phyloP scores from a whole-genome alignment of 1,140 invertebrate genomes.

The Apolygus lucorum region DNA sequence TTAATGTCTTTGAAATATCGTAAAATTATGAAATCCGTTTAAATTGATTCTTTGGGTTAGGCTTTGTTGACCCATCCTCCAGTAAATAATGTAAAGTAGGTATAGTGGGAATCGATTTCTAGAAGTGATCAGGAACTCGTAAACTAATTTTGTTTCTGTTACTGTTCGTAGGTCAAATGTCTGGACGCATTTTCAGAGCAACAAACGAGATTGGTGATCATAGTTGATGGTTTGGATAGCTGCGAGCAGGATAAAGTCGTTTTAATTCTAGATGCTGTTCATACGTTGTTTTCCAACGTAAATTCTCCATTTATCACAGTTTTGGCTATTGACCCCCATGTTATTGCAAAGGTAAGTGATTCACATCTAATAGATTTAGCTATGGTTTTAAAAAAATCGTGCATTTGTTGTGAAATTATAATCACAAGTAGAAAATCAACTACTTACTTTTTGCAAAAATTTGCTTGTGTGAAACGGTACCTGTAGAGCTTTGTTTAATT shows the following conservation, averaged over 20 bases:
- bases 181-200: slow-evolving; percentile 83
- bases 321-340: slow-evolving; percentile 91
- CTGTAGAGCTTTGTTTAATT: no score
- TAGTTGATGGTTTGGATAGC: slow-evolving; percentile 94
- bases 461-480: no score
- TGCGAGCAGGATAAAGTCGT: slow-evolving; percentile 96
- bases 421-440: no score
- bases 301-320: slow-evolving; percentile 88
- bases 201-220: slow-evolving; percentile 85
- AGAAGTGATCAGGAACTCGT: no score
- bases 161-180: slow-evolving; percentile 53
- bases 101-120: not conserved
- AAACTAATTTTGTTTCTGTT: slow-evolving; percentile 28
- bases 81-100: no score
- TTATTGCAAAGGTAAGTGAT: slow-evolving; percentile 75
- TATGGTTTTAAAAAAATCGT: no score
- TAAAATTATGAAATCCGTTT: no score
- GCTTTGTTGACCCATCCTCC: no score
- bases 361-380: slow-evolving; percentile 8
- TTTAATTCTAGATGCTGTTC: slow-evolving; percentile 83
- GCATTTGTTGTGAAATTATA: no score
- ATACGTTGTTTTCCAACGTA: slow-evolving; percentile 85
- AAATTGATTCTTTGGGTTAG: no score
- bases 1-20: no score
- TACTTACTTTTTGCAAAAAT: no score